Conservation (phyloP, 2,888 invertebrate genomes). For the Cyclophora albipunctata region DNA sequence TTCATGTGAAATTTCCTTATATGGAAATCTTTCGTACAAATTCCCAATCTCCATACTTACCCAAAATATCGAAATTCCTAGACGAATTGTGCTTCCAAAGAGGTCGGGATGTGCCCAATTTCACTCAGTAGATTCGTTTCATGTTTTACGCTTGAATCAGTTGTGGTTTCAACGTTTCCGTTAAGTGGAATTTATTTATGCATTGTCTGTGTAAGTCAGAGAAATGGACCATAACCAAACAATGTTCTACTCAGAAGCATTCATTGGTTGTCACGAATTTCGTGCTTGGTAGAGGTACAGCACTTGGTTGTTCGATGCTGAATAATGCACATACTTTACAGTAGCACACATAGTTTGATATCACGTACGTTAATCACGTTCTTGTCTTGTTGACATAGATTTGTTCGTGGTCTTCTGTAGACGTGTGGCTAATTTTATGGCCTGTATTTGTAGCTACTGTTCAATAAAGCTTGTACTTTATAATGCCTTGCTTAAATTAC, state of each 20-base stretch:
- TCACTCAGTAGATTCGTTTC: conserved; percentile 6
- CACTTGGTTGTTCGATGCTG: conserved; percentile 19
- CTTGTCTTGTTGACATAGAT: conserved; percentile 1
- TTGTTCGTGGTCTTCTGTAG: not conserved
- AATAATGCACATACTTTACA: conserved; percentile 15
- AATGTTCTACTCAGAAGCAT: conserved; percentile 34
- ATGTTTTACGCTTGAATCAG: conserved; percentile 3
- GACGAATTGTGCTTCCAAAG: no score
- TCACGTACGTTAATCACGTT: not conserved
- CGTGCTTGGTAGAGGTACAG: conserved; percentile 36
- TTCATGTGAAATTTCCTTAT: no score
- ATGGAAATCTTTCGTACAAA: no score
- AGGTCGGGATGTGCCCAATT: not conserved
- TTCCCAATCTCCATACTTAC: no score
- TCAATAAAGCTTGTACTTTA: no score
- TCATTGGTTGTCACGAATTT: conserved; percentile 53
- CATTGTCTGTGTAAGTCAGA: conserved; percentile 17
- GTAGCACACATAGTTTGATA: conserved; percentile 1
- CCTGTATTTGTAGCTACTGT: no score
- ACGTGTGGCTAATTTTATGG: no score
- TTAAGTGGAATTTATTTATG: conserved; percentile 11
- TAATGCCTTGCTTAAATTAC: no score
- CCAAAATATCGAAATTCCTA: no score
- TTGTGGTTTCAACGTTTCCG: conserved; percentile 8
- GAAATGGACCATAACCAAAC: conserved; percentile 36